These are phyloP conservation scores for Hepsetus odoe DNA, from an alignment of 2,113 vertebrate species.

Conservation along the genomic window DNA sequence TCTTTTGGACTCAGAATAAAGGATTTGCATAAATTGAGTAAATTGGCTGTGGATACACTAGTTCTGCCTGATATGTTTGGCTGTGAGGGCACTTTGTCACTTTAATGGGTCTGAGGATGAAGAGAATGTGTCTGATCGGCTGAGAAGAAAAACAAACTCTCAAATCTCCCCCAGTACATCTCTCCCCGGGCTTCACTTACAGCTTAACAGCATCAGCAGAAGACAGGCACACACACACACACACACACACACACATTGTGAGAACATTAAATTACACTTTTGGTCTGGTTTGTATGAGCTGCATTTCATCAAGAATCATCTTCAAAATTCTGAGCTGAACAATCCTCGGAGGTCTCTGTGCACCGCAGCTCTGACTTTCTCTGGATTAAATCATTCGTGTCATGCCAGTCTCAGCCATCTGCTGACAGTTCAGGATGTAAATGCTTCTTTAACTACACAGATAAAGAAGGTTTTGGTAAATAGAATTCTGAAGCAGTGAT, in stretches of 20 bases:
- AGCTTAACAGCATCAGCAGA: background rate
- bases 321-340: background rate
- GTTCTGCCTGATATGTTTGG: constrained; percentile 32
- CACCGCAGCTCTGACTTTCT: background rate
- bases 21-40: constrained; percentile 44
- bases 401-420: background rate
- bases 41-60: constrained; percentile 18
- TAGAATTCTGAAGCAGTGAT: background rate
- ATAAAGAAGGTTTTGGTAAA: background rate
- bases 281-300: background rate
- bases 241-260: no score
- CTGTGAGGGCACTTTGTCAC: constrained; percentile 15
- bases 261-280: background rate
- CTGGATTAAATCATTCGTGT: background rate
- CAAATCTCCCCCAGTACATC: background rate
- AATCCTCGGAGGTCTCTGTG: background rate
- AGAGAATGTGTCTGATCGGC: constrained; percentile 16
- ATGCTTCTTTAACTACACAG: background rate
- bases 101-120: constrained; percentile 40
- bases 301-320: background rate
- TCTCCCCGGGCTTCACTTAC: background rate
- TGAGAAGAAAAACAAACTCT: constrained; percentile 4
- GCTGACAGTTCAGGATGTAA: background rate
- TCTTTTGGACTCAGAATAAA: background rate
- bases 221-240: background rate